Evolutionary conservation across 2,888 invertebrate genomes (phyloP).

Genomic region (Phortica magna): DNA sequence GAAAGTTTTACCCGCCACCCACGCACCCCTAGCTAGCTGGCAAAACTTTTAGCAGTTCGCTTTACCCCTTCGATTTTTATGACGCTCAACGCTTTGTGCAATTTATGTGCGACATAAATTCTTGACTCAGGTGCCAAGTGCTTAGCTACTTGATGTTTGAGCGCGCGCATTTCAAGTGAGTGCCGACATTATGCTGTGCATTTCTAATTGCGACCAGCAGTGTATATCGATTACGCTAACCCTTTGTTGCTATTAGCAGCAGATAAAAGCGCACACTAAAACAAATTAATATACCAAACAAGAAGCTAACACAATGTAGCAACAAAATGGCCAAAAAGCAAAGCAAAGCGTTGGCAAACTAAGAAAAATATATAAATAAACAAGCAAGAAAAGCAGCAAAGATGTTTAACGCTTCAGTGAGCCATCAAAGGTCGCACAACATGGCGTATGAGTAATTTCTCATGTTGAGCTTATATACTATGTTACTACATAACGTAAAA

Average conservation of each 20-base stretch:
- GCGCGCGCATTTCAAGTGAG: constrained; percentile 33
- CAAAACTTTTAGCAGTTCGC: constrained; percentile 55
- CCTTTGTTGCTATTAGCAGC: neutral
- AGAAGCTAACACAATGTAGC: constrained; percentile 9
- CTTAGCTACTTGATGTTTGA: constrained; percentile 53
- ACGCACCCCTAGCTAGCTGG: neutral
- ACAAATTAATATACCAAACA: constrained; percentile 2
- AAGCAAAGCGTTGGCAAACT: constrained; percentile 34
- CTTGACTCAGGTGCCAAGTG: constrained; percentile 63
- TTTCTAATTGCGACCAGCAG: constrained; percentile 16
- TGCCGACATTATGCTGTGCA: constrained; percentile 11
- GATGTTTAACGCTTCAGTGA: neutral
- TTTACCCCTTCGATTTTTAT: constrained; percentile 9
- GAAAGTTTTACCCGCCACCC: neutral
- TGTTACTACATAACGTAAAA: neutral
- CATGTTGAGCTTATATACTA: constrained; percentile 51
- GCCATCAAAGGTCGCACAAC: constrained; percentile 7
- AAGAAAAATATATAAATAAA: no score
- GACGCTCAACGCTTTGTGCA: constrained; percentile 21
- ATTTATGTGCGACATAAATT: constrained; percentile 67
- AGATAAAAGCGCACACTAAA: constrained; percentile 4
- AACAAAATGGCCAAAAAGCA: neutral
- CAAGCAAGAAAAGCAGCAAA: no score
- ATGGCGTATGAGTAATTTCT: constrained; percentile 68
- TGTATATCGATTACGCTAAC: neutral